Conservation (phyloP, 2,888 invertebrate species). For the Resseliella maxima region DNA sequence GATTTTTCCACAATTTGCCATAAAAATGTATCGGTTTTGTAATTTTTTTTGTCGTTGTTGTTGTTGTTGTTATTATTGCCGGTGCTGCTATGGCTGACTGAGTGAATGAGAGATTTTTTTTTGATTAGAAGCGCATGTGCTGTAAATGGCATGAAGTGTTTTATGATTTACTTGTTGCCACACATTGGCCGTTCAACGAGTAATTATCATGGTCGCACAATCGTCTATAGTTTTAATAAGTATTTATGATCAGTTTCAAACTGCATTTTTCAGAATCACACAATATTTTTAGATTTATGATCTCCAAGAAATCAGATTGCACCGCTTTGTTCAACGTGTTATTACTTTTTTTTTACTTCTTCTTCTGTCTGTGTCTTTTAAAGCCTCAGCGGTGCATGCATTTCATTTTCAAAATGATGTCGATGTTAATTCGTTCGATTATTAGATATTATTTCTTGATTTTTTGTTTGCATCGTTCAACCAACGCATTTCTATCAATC, state of each 20-base stretch:
- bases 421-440: no score
- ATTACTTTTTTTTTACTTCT: background rate
- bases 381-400: background rate
- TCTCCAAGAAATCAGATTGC: background rate
- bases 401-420: no score
- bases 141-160: background rate
- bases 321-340: background rate
- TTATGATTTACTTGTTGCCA: constrained; percentile 22
- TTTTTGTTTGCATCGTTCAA: no score
- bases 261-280: constrained; percentile 34
- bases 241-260: constrained; percentile 33
- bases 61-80: no score
- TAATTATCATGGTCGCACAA: background rate
- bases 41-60: no score
- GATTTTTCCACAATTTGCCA: constrained; percentile 18
- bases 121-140: background rate
- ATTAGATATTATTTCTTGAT: no score
- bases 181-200: background rate
- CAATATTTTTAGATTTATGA: constrained; percentile 27
- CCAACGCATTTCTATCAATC: no score
- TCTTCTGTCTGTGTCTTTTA: background rate
- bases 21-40: background rate
- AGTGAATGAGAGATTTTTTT: no score
- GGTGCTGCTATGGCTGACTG: no score
- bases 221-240: constrained; percentile 22